Evolutionary conservation across 1,140 invertebrate genomes (phyloP).

Genomic region (Drosophila sechellia): DNA sequence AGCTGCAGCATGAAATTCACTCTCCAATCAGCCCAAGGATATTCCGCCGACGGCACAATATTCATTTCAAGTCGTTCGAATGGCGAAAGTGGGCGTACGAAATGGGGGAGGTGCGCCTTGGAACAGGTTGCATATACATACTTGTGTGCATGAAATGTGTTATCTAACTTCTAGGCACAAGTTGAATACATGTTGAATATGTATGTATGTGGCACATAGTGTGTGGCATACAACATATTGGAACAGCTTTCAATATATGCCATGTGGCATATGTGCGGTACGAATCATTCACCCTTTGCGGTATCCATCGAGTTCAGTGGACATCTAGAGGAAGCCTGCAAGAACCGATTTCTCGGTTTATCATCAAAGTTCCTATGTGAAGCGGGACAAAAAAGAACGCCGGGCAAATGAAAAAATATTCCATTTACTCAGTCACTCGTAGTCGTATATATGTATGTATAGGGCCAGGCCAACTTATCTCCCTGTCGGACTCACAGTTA

Average conservation of each 20-base stretch:
- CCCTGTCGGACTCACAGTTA: constrained; percentile 50
- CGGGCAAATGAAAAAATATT: constrained; percentile 29
- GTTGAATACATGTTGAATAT: not conserved
- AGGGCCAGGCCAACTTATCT: constrained; percentile 60
- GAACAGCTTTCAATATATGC: not conserved
- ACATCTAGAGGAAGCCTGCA: not conserved
- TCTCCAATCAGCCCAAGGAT: constrained; percentile 70
- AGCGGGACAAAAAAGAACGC: not conserved
- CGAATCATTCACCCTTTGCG: constrained; percentile 26
- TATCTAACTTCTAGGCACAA: constrained; percentile 27
- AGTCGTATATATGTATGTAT: constrained; percentile 12
- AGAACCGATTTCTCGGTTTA: constrained; percentile 25
- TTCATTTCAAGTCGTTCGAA: constrained; percentile 13
- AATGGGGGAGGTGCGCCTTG: constrained; percentile 6
- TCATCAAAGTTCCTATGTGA: constrained; percentile 22
- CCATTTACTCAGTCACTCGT: constrained; percentile 39
- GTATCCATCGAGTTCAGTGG: constrained; percentile 1
- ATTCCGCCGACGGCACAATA: constrained; percentile 26
- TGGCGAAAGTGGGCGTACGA: constrained; percentile 16
- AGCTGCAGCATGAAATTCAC: constrained; percentile 64
- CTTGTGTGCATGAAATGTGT: not conserved
- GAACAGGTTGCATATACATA: constrained; percentile 23
- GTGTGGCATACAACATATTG: not conserved
- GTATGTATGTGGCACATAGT: not conserved
- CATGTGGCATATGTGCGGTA: not conserved